These are phyloP conservation scores for Stramonita haemastoma DNA, from an alignment of 2,888 invertebrate species.

Conservation along the genomic window DNA sequence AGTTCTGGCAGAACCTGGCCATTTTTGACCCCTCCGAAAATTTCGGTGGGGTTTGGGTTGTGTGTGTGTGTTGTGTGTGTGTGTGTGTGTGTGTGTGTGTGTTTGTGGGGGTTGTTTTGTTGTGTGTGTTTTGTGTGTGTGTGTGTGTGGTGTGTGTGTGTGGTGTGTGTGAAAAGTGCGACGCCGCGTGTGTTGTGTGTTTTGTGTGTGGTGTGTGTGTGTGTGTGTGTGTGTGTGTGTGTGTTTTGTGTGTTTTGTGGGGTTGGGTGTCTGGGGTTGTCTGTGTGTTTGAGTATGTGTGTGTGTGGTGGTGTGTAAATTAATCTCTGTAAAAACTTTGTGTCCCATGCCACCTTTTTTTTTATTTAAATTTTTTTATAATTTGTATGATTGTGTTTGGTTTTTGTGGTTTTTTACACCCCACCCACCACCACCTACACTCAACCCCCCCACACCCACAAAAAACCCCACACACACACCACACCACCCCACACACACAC, in stretches of 20 bases:
- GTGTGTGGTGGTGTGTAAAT: too few species aligned
- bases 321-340: not conserved
- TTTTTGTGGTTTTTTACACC: too few species aligned
- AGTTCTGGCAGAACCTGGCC: too few species aligned
- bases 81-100: not conserved
- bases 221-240: not conserved
- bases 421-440: too few species aligned
- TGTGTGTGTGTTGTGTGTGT: not conserved
- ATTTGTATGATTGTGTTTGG: not conserved
- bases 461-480: too few species aligned
- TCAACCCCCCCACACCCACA: too few species aligned
- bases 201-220: not conserved
- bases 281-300: not conserved
- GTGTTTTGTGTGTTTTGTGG: not conserved
- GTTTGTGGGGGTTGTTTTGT: not conserved
- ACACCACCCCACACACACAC: too few species aligned
- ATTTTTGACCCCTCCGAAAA: too few species aligned
- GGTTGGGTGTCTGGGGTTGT: not conserved
- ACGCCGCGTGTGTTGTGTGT: not conserved
- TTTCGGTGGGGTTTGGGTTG: not conserved
- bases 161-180: not conserved
- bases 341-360: not conserved
- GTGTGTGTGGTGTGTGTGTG: not conserved
- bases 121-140: not conserved
- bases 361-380: not conserved